Evolutionary conservation across 2,113 vertebrate species (phyloP), one percentile per base, ranked within the genome.

Genomic region (Garra rufa): DNA sequence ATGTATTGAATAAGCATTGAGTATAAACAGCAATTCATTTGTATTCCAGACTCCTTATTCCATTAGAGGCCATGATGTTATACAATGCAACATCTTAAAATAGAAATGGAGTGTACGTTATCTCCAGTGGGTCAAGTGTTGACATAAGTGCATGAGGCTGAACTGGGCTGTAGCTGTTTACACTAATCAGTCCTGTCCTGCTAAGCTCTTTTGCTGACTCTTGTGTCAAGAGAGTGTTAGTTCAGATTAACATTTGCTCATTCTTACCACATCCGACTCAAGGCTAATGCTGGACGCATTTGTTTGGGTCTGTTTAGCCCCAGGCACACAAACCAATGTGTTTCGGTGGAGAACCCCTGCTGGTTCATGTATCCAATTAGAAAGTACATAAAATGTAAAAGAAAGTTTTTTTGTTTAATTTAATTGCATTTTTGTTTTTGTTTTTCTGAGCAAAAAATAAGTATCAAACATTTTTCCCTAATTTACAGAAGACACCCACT

Each of bases 81-180:
- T 61, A 52, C n/a, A 43, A 26, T 43, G 24, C 10, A 59, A 41
- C 17, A 43, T 46, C 57, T 43, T 55, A 38, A 83, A 86, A 86
- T 74, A 55, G 75, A 24, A 59, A 63, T 30, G 17, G 17, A 46
- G 38, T 69, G 70, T 69, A 69, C 52, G 69, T 61, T 80, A 69
- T 84, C 67, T 63, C 28, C 17, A 63, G 24, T 73, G 52, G 69
- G 78, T 73, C 86, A 82, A 85, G 81, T 38, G 59, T 50, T 67
- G 69, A 86, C 48, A 50, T 83, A 83, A 84, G 81, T 70, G 71
- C 73, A 75, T 75, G 46, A 83, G 30, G 71, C 50, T 85, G 67
- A 84, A 52, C 4, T 76, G 85, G 61, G 73, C 57, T 50, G 44
- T 3, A 28, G 52, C 44, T 77, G 34, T 76, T 85, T 82, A 71